These are phyloP conservation scores for Julus scanicus DNA, from an alignment of 2,888 invertebrate species.

Conservation along the genomic window DNA sequence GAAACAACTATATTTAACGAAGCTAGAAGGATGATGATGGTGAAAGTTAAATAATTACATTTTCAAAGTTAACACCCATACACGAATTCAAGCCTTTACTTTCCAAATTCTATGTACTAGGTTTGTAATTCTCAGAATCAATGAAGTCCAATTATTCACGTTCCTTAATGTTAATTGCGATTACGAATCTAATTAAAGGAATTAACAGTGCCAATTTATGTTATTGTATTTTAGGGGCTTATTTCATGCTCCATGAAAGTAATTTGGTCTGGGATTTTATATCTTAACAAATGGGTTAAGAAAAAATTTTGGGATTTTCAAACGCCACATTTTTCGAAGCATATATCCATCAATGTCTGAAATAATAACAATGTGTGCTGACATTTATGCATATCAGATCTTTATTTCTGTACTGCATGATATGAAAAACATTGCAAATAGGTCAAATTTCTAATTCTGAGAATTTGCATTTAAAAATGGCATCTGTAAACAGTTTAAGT, in stretches of 20 bases:
- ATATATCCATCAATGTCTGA: no score
- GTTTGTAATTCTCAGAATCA: neutral
- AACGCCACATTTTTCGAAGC: no score
- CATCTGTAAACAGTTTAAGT: no score
- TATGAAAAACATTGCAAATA: no score
- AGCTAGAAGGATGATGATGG: neutral
- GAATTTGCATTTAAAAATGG: no score
- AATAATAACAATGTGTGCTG: no score
- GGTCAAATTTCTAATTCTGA: no score
- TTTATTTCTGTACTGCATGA: no score
- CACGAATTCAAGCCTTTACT: neutral
- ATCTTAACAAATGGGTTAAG: no score
- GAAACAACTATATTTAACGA: neutral
- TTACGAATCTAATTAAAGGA: constrained; percentile 17
- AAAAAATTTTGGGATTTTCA: no score
- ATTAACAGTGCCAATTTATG: neutral
- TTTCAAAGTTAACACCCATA: constrained; percentile 24
- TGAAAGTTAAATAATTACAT: neutral
- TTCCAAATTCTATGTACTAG: neutral
- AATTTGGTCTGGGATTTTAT: no score
- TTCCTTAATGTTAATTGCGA: neutral
- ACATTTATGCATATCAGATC: no score
- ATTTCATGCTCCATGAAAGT: neutral
- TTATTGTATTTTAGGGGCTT: neutral
- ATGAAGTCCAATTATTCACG: neutral